Percentiles rank a stretch among this genome's conserved stretches.
phyloP scores from a whole-genome alignment of 2,888 invertebrate genomes.

The Uloborus plumipes region DNA sequence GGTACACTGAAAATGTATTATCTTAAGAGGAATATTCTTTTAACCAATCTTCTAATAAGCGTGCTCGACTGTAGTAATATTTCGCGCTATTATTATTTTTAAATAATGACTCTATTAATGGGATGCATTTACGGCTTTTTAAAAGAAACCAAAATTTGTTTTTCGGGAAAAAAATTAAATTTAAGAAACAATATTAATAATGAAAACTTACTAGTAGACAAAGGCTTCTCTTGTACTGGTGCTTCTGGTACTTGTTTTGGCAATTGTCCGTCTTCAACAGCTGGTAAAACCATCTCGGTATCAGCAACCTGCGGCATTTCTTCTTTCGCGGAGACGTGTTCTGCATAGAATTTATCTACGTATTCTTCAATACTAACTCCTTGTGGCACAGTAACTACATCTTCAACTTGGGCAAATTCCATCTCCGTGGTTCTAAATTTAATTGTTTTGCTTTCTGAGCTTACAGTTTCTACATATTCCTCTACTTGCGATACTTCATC shows the following conservation, averaged over 20 bases:
- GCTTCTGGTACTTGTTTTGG: background rate
- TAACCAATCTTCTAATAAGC: too few relatives aligned
- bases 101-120: too few relatives aligned
- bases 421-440: background rate
- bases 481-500: background rate
- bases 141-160: too few relatives aligned
- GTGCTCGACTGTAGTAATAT: too few relatives aligned
- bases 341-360: background rate
- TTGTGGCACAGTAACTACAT: background rate
- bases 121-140: too few relatives aligned
- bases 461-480: background rate
- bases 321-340: background rate
- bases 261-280: constrained; percentile 21
- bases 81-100: too few relatives aligned
- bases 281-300: background rate
- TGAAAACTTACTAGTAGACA: constrained; percentile 11
- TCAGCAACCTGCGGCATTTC: background rate
- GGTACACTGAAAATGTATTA: too few relatives aligned
- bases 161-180: too few relatives aligned
- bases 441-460: background rate
- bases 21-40: too few relatives aligned
- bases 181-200: constrained; percentile 8
- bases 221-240: constrained; percentile 8
- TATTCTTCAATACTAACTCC: constrained; percentile 1
- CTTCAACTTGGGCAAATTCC: background rate